These are phyloP conservation scores for Rhynchonycteris naso DNA, from an alignment of 2,797 vertebrate species.

Conservation along the genomic window DNA sequence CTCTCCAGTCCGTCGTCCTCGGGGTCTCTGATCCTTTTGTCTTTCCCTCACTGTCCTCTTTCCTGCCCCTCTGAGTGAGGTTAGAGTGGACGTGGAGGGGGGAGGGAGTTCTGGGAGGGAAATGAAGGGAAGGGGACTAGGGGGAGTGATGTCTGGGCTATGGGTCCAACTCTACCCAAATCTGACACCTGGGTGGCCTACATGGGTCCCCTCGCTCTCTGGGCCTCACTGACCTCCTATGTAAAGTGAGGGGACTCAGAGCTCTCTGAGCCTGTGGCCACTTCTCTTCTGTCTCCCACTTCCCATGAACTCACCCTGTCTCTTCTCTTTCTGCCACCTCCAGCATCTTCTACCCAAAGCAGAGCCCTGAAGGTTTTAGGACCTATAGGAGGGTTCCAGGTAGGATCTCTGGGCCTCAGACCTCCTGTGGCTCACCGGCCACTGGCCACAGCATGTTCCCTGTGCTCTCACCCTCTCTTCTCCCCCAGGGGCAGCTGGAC, in stretches of 20 bases:
- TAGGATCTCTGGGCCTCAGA: background rate
- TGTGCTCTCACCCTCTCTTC: background rate
- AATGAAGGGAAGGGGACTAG: background rate
- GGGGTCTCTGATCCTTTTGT: background rate
- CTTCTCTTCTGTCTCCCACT: background rate
- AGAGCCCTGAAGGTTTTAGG: background rate
- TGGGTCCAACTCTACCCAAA: background rate
- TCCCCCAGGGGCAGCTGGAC: slow-evolving; percentile 19
- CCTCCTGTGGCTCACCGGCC: background rate
- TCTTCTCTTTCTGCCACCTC: background rate
- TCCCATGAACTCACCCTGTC: background rate
- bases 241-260: background rate
- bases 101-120: too few relatives aligned
- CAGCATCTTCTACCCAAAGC: background rate
- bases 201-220: background rate
- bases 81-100: background rate
- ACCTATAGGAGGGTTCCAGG: background rate
- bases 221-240: background rate
- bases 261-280: background rate
- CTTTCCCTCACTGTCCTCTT: background rate
- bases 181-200: background rate
- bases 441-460: background rate
- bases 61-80: background rate
- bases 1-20: background rate
- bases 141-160: background rate